Evolutionary conservation across 2,113 vertebrate genomes (phyloP), one percentile per base, ranked within the genome.

Genomic region (Stictonetta naevosa): DNA sequence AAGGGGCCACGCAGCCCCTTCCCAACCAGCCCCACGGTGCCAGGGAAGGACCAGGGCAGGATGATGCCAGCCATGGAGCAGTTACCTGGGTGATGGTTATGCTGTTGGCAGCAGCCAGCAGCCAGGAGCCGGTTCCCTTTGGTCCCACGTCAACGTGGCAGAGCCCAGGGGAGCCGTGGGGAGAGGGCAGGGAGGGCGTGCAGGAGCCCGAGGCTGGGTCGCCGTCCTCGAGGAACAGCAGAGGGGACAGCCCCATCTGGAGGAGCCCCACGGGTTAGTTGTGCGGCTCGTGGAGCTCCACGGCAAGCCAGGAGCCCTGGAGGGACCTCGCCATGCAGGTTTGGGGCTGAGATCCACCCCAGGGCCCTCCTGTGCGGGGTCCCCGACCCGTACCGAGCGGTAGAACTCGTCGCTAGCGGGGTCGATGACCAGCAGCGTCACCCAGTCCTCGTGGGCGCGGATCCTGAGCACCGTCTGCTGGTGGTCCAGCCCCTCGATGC

Each of bases 241-340:
- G 97, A 3, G 99, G 99, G 31, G 99, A 99, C 33, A 99, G 95
- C 46, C 98, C 98, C 2, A 99, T 94, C 99, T 99, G 96, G 38
- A 95, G 82, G 63, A 83, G 50, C 46, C 79, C 58, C 72, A 63
- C 10, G 63, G 34, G 60, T 66, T 19, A 52, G 64, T 8, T 0
- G 0, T 8, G 16, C 6, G 46, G 52, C 40, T 74, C 19, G 40
- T 33, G 55, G 29, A 1, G 1, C 36, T 42, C 31, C 79, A n/a
- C 0, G 0, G 46, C 83, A 77, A 92, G 44, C 40, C 42, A 52
- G 80, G 26, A 36, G 6, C 33, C 33, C 75, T 2, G 4, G 11
- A 29, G 8, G 28, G 17, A 40, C n/a, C n/a, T 60, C 58, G 17
- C 21, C 67, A 15, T 7, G 23, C 46, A 42, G 46, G n/a, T 21